Evolutionary conservation across 2,797 vertebrate genomes (phyloP).

Genomic region (Gymnothorax reevesii): DNA sequence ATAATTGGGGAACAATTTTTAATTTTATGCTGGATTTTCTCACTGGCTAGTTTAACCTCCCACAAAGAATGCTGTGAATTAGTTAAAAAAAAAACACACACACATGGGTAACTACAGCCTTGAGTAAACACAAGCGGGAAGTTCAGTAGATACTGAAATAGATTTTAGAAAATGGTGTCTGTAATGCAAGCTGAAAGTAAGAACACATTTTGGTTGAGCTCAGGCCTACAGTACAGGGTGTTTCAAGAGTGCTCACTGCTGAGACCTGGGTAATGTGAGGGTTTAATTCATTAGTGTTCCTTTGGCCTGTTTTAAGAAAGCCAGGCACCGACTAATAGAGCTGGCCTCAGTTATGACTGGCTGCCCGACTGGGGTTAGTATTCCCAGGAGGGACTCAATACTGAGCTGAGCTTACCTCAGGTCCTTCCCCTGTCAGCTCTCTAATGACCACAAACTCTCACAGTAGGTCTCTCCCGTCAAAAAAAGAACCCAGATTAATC

Average conservation of each 20-base stretch:
- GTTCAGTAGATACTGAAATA: not conserved
- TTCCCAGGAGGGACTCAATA: not conserved
- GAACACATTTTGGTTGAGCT: not conserved
- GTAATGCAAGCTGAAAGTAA: not conserved
- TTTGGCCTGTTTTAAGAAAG: slow-evolving; percentile 36
- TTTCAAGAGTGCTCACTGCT: slow-evolving; percentile 25
- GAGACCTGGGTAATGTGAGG: slow-evolving; percentile 39
- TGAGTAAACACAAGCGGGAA: not conserved
- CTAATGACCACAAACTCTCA: not conserved
- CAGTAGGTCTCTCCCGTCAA: not conserved
- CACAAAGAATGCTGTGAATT: not conserved
- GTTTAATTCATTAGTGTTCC: slow-evolving; percentile 39
- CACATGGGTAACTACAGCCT: too few relatives aligned
- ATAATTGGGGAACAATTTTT: not conserved
- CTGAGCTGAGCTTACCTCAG: not conserved
- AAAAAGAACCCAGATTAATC: not conserved
- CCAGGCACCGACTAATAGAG: slow-evolving; percentile 32
- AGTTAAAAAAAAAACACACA: not conserved
- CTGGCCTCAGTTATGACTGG: slow-evolving; percentile 15
- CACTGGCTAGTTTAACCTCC: not conserved
- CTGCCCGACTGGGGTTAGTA: not conserved
- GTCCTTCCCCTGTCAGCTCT: not conserved
- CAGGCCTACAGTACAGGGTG: not conserved
- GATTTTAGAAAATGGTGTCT: not conserved
- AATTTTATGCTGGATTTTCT: not conserved